A percentile compares a stretch with the other conserved stretches of the same genome.
These are phyloP conservation scores for Hyposoter didymator DNA, from an alignment of 2,888 invertebrate species.

Conservation along the genomic window DNA sequence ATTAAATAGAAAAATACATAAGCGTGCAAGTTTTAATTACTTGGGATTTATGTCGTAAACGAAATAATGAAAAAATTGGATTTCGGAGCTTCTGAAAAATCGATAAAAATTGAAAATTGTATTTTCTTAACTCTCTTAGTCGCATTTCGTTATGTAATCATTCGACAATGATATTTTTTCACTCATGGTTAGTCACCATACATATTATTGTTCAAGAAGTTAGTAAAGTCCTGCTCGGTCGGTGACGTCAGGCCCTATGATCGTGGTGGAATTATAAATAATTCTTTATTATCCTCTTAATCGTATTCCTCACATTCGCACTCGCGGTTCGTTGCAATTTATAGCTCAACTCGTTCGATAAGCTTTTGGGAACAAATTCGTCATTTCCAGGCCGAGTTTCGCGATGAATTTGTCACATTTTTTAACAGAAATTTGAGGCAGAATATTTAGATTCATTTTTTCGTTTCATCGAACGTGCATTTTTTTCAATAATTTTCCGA, in stretches of 20 bases:
- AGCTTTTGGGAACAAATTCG: neutral
- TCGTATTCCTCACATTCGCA: neutral
- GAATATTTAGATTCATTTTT: neutral
- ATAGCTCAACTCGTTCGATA: neutral
- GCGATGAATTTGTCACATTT: neutral
- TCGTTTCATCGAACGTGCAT: neutral
- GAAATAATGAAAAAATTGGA: neutral
- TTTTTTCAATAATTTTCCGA: constrained; percentile 56
- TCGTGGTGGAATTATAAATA: constrained; percentile 4
- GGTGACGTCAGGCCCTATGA: constrained; percentile 1
- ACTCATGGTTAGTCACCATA: neutral
- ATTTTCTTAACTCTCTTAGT: neutral
- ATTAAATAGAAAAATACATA: constrained; percentile 1
- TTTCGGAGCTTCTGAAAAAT: neutral
- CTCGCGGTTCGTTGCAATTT: neutral
- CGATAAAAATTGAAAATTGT: neutral
- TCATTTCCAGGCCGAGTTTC: neutral
- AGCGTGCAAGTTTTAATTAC: neutral
- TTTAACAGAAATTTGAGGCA: no score
- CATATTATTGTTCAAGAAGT: neutral
- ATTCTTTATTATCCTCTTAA: constrained; percentile 14
- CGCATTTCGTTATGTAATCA: neutral
- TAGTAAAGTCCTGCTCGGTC: neutral
- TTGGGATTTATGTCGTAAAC: neutral
- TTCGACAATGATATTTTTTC: neutral